These are phyloP conservation scores for Coregonus clupeaformis DNA, from an alignment of 2,113 vertebrate species.

Conservation along the genomic window DNA sequence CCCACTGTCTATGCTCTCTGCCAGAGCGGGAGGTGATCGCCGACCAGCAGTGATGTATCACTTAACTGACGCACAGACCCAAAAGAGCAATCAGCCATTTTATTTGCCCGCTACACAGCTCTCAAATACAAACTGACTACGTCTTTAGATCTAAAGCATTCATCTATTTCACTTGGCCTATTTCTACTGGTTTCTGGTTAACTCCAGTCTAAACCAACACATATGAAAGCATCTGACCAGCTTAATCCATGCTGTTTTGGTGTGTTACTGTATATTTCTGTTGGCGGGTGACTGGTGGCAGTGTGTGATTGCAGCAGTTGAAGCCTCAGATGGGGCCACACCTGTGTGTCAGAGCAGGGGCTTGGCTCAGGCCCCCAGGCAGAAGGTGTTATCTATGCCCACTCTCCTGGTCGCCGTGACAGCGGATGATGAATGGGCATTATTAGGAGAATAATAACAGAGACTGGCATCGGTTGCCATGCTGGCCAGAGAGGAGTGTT, in stretches of 20 bases:
- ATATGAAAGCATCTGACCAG: no score
- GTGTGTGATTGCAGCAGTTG: constrained; percentile 16
- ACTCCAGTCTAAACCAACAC: no score
- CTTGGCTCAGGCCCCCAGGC: constrained; percentile 21
- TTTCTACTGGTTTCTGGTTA: no score
- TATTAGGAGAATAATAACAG: constrained; percentile 68
- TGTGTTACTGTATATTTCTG: neutral
- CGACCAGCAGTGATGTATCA: neutral
- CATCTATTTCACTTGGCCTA: no score
- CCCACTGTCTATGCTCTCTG: no score
- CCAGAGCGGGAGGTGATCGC: neutral
- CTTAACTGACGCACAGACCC: neutral
- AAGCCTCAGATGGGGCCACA: constrained; percentile 36
- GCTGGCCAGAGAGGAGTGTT: constrained; percentile 29
- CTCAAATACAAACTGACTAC: no score
- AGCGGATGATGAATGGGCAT: constrained; percentile 75
- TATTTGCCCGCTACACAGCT: neutral
- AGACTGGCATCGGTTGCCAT: constrained; percentile 40
- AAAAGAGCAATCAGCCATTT: no score
- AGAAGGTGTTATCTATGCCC: constrained; percentile 38
- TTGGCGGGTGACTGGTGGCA: neutral
- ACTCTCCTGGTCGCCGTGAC: constrained; percentile 46
- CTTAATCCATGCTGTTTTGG: no score
- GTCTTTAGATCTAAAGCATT: no score
- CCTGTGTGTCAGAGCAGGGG: constrained; percentile 41